These are phyloP conservation scores for Leptodactylus fuscus DNA, from an alignment of 2,113 vertebrate genomes.

Conservation along the genomic window DNA sequence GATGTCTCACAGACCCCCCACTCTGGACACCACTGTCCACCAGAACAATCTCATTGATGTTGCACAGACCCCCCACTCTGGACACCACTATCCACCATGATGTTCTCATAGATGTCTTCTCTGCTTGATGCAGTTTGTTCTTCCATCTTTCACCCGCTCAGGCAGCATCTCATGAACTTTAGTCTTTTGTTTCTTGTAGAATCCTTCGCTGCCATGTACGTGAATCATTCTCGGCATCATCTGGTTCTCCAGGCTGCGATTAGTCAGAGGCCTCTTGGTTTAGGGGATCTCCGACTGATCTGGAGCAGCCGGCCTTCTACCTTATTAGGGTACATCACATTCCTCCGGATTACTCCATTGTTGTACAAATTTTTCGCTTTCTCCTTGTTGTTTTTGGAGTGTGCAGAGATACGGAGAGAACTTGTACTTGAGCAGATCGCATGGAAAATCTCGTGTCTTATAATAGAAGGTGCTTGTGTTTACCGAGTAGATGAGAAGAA, in stretches of 20 bases:
- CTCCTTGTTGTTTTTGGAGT: neutral
- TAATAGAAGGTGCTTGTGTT: neutral
- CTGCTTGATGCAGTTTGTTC: neutral
- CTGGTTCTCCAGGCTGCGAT: neutral
- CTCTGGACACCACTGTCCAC: no score
- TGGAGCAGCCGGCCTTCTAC: neutral
- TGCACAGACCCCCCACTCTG: no score
- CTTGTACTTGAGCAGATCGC: neutral
- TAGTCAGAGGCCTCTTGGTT: neutral
- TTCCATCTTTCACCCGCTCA: neutral
- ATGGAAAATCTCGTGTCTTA: neutral
- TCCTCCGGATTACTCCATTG: neutral
- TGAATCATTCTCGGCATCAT: slow-evolving; percentile 19
- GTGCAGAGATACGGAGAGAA: neutral
- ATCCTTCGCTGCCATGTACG: neutral
- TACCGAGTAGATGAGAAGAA: neutral
- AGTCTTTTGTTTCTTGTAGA: slow-evolving; percentile 18
- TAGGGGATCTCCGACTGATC: slow-evolving; percentile 25
- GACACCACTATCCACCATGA: no score
- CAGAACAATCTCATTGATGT: no score
- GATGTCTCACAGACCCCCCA: no score
- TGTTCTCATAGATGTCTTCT: neutral
- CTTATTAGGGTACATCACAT: slow-evolving; percentile 39
- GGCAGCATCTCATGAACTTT: neutral
- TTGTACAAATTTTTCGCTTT: neutral